Base-by-base conservation (phyloP, 2,113 vertebrate genomes). In the Puma concolor region DNA sequence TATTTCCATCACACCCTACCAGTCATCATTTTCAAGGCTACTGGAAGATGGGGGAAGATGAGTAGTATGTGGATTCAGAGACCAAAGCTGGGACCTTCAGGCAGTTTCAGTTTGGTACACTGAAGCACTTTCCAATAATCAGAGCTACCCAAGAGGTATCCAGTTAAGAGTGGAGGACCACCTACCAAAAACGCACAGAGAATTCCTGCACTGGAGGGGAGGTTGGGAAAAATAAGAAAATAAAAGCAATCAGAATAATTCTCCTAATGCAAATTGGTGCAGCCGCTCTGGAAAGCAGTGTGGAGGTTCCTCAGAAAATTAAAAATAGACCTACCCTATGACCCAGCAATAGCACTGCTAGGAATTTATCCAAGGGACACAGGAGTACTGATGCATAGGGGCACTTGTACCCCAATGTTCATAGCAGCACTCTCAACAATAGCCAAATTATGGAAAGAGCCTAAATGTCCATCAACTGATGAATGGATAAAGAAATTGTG, bases 221-320 rank as follows among this genome's bases (percentile, higher is more conserved):
- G 33, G 74, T 21, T 63, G 41, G 44, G 88, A 54, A 60, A 76
- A 71, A 36, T 33, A 41, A 94, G 52, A 90, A 97, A 90, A 95
- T 38, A 72, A 94, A 92, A 79, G 29, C 72, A 44, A 88, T 87
- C 64, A 94, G 64, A 88, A 29, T 80, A 90, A 90, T 15, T 66
- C 85, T 94, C 64, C 50, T 12, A 86, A n/a, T n/a, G n/a, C n/a
- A n/a, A n/a, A n/a, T n/a, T n/a, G n/a, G n/a, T n/a, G n/a, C n/a
- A n/a, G n/a, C n/a, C n/a, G n/a, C n/a, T n/a, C n/a, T n/a, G n/a
- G n/a, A n/a, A n/a, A n/a, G n/a, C n/a, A n/a, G n/a, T n/a, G n/a
- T n/a, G n/a, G n/a, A n/a, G n/a, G n/a, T n/a, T n/a, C n/a, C n/a
- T n/a, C n/a, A n/a, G n/a, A n/a, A n/a, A n/a, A n/a, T n/a, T n/a